A percentile compares a stretch with the other conserved stretches of the same genome.
Evolutionary conservation across 2,888 invertebrate genomes (phyloP).

Genomic region (Andrena hattorfiana): DNA sequence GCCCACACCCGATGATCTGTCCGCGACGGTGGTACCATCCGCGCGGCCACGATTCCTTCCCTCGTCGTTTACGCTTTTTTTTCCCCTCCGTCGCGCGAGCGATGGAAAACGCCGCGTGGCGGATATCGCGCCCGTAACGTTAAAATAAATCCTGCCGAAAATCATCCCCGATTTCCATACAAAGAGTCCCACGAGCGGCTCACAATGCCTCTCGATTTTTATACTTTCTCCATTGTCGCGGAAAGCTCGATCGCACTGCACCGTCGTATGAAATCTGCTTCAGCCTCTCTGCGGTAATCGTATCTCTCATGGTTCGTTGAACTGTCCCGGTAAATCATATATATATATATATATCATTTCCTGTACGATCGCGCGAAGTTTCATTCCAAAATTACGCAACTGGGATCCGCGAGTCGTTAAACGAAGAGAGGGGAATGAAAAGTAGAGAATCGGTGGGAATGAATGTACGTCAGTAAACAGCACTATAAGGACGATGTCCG

Average conservation of each 20-base stretch:
- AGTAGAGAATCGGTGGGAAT: too few relatives aligned
- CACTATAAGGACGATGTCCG: neutral
- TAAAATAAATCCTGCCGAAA: slow-evolving; percentile 47
- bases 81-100: neutral
- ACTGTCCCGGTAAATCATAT: neutral
- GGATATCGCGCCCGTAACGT: slow-evolving; percentile 5
- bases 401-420: too few relatives aligned
- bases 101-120: slow-evolving; percentile 21
- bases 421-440: too few relatives aligned
- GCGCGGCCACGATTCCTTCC: slow-evolving; percentile 19
- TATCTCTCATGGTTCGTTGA: neutral
- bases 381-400: too few relatives aligned
- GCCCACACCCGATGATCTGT: slow-evolving; percentile 63
- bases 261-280: neutral
- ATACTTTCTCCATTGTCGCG: neutral
- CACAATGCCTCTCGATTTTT: neutral
- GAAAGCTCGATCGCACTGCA: neutral
- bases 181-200: slow-evolving; percentile 28
- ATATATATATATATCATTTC: too few relatives aligned
- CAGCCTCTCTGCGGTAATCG: neutral
- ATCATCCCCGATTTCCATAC: slow-evolving; percentile 51
- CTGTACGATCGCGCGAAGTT: too few relatives aligned
- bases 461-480: too few relatives aligned
- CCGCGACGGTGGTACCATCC: slow-evolving; percentile 32
- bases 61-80: slow-evolving; percentile 17